Evolutionary conservation across 2,888 invertebrate genomes (phyloP).

Genomic region (Nemurella pictetii): DNA sequence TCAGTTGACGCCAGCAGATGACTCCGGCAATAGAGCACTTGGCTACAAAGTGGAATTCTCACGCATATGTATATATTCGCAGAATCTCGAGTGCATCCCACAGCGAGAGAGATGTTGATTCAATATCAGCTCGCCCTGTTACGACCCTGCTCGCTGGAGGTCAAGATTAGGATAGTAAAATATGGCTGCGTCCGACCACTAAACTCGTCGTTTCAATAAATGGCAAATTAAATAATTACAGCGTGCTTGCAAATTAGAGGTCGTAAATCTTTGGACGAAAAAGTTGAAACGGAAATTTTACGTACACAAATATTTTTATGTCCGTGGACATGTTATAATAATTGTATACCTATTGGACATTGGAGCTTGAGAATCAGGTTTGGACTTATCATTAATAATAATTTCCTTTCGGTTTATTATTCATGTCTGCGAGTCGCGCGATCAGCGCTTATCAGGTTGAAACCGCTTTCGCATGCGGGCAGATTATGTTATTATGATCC

Average conservation of each 20-base stretch:
- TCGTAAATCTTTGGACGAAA: not conserved
- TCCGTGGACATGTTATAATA: too few species aligned
- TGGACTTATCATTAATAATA: not conserved
- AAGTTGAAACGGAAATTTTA: too few species aligned
- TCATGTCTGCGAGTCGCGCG: not conserved
- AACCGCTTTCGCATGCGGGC: not conserved
- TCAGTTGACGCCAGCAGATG: not conserved
- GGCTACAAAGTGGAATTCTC: not conserved
- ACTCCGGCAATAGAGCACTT: not conserved
- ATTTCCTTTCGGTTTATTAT: not conserved
- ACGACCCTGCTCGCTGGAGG: too few species aligned
- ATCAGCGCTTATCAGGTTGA: not conserved
- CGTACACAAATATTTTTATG: too few species aligned
- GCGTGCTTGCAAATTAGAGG: not conserved
- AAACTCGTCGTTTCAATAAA: not conserved
- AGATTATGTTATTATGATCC: not conserved
- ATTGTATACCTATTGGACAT: too few species aligned
- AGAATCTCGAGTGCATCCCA: not conserved
- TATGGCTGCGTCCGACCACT: too few species aligned
- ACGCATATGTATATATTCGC: not conserved
- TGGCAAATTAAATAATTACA: not conserved
- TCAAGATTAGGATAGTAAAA: too few species aligned
- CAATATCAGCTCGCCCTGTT: too few species aligned
- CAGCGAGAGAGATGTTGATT: too few species aligned
- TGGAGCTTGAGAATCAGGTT: not conserved